phyloP scores from a whole-genome alignment of 2,797 vertebrate species.

The Hapalemur alaotrensis region DNA sequence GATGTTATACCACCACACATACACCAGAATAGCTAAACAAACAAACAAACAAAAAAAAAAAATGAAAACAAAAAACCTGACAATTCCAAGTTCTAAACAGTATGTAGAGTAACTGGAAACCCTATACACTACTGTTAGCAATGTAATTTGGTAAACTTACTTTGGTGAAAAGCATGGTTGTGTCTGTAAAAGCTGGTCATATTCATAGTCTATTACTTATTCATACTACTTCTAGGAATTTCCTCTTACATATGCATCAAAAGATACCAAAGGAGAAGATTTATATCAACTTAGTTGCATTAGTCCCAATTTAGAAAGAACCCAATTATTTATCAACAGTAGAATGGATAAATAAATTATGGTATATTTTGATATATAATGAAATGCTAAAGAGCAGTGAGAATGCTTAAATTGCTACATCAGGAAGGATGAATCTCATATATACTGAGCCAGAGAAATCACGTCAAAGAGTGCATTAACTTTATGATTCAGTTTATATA shows the following conservation, averaged over 20 bases:
- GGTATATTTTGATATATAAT: neutral
- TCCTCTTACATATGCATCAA: neutral
- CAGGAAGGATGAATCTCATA: neutral
- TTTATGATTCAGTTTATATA: neutral
- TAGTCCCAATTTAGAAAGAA: neutral
- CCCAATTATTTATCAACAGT: neutral
- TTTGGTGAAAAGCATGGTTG: neutral
- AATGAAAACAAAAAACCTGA: neutral
- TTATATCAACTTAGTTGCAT: neutral
- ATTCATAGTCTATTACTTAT: neutral
- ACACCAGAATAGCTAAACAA: neutral
- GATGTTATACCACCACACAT: neutral
- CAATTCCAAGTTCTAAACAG: neutral
- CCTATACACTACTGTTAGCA: neutral
- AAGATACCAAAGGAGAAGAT: neutral
- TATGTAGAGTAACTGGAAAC: neutral
- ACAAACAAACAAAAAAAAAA: neutral
- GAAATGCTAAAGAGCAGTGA: neutral
- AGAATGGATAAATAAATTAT: neutral
- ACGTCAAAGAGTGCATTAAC: neutral
- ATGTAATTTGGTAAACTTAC: neutral
- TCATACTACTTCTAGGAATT: neutral
- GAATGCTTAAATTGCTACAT: neutral
- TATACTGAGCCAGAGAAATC: neutral
- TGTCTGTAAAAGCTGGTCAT: neutral